Conservation (phyloP, 2,888 invertebrate genomes). For the Amaurobius ferox region DNA sequence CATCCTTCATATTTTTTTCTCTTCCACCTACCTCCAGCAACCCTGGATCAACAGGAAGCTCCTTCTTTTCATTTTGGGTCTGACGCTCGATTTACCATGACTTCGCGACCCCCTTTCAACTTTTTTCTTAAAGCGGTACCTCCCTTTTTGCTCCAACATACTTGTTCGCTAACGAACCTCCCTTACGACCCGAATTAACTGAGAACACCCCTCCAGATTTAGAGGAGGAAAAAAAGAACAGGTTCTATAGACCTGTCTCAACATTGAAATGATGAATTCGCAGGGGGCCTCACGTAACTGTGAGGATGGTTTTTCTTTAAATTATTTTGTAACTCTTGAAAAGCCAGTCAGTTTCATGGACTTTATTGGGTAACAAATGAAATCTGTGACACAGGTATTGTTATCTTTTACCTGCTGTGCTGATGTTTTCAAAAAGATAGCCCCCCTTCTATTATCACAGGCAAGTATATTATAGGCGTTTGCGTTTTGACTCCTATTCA, state of each 20-base stretch:
- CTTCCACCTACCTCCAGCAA: not conserved
- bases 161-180: not conserved
- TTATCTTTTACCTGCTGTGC: too few species aligned
- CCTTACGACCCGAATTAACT: not conserved
- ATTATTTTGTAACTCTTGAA: not conserved
- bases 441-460: too few species aligned
- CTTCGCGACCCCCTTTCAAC: not conserved
- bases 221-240: not conserved
- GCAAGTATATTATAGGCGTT: too few species aligned
- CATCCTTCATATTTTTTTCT: not conserved
- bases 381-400: too few species aligned
- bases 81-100: constrained; percentile 3
- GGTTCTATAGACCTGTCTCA: not conserved
- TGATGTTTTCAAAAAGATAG: too few species aligned
- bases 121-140: not conserved
- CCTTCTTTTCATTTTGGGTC: not conserved
- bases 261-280: not conserved
- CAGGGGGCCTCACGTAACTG: not conserved
- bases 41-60: not conserved
- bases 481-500: too few species aligned
- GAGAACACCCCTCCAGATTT: not conserved
- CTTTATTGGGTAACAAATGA: too few species aligned
- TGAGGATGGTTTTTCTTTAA: not conserved
- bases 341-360: too few species aligned
- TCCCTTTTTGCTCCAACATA: not conserved